Percentiles rank a stretch among this genome's conserved stretches.
Evolutionary conservation across 2,113 vertebrate species (phyloP).

Genomic region (Seriola aureovittata): DNA sequence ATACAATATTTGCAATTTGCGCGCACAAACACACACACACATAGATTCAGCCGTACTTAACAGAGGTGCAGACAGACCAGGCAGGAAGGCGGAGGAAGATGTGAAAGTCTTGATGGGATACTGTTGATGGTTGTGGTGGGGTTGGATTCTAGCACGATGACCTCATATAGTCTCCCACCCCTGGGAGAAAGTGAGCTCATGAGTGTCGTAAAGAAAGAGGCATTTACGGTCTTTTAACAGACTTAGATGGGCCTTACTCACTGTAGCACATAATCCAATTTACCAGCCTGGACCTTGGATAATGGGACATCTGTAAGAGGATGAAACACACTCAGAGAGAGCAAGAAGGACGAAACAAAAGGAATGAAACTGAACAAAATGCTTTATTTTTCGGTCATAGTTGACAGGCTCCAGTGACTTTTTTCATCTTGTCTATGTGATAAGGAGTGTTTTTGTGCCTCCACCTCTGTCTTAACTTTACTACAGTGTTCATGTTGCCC

Average conservation of each 20-base stretch:
- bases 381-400: constrained; percentile 17
- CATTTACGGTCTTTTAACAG: constrained; percentile 76
- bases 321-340: constrained; percentile 22
- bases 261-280: constrained; percentile 67
- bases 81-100: constrained; percentile 36
- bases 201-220: constrained; percentile 72
- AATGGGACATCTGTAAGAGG: constrained; percentile 59
- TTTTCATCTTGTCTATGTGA: constrained; percentile 22
- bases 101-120: constrained; percentile 53
- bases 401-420: constrained; percentile 10
- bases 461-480: neutral
- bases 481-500: neutral
- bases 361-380: neutral
- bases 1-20: constrained; percentile 2
- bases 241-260: constrained; percentile 59
- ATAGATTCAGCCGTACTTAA: no score
- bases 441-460: constrained; percentile 9
- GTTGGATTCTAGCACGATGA: constrained; percentile 67
- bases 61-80: neutral
- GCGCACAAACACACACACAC: neutral
- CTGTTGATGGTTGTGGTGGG: constrained; percentile 48
- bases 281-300: constrained; percentile 33
- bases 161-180: constrained; percentile 74
- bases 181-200: constrained; percentile 80
- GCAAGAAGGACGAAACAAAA: constrained; percentile 2